phyloP scores from a whole-genome alignment of 2,797 vertebrate genomes.

The Phoebastria nigripes region DNA sequence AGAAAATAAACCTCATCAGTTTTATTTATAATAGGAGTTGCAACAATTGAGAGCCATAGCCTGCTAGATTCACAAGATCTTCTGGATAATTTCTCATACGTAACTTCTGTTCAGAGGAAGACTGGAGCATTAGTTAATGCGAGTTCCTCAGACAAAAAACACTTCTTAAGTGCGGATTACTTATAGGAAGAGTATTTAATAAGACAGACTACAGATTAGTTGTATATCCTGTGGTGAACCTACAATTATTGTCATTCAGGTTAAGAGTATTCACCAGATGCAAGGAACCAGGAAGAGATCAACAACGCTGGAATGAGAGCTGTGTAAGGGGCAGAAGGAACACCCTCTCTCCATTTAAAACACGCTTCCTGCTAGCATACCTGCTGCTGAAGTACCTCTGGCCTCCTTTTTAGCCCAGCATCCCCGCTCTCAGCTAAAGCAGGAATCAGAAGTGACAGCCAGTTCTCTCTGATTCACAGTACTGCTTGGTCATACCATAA shows the following conservation, averaged over 20 bases:
- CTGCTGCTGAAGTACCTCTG: background rate
- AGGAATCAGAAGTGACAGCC: background rate
- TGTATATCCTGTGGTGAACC: background rate
- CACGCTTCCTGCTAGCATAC: accelerated
- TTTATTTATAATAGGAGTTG: background rate
- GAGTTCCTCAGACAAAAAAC: background rate
- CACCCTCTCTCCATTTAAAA: background rate
- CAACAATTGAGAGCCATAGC: background rate
- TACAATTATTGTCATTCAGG: background rate
- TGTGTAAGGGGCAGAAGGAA: background rate
- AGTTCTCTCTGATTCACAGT: background rate
- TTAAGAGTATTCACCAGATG: background rate
- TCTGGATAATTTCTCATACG: background rate
- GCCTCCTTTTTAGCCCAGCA: background rate
- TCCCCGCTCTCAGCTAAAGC: background rate
- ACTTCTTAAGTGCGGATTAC: background rate
- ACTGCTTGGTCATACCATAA: background rate
- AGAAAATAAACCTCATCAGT: background rate
- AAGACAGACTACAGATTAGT: background rate
- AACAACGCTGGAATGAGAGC: background rate
- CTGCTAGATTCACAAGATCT: background rate
- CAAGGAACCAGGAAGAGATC: background rate
- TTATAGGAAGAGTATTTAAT: background rate
- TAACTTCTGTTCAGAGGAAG: background rate
- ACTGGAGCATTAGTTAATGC: background rate